Conservation (phyloP, 2,113 vertebrate species). For the Tragelaphus imberbis region DNA sequence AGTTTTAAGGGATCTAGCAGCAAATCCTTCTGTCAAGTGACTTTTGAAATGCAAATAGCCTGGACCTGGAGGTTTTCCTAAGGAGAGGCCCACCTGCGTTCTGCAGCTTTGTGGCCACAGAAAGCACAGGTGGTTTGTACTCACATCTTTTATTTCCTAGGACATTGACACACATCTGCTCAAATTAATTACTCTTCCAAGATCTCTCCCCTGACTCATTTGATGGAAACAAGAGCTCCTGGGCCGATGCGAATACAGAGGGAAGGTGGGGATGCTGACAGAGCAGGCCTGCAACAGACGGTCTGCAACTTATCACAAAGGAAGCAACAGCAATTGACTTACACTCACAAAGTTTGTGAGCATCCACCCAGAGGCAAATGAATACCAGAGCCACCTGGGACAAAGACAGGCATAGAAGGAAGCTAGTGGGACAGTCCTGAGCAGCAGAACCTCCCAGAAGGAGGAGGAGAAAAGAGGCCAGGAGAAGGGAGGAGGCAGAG, state of each 20-base stretch:
- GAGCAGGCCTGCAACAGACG: background rate
- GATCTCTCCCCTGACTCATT: conserved; percentile 44
- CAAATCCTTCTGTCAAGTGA: background rate
- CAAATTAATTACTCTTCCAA: conserved; percentile 59
- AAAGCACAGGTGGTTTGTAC: background rate
- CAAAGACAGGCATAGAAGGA: background rate
- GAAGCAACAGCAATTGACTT: background rate
- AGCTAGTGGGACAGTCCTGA: background rate
- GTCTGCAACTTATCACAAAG: background rate
- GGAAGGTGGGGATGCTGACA: background rate
- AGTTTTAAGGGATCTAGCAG: background rate
- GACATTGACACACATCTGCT: conserved; percentile 49
- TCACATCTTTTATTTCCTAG: conserved; percentile 25
- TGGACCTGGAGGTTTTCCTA: background rate
- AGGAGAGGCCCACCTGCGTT: background rate
- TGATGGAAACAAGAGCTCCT: background rate
- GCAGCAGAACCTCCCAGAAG: background rate
- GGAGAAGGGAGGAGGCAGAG: background rate
- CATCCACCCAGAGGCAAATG: background rate
- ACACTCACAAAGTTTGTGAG: background rate
- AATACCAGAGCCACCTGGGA: background rate
- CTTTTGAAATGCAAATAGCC: background rate
- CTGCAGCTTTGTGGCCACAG: background rate
- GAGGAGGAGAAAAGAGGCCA: background rate
- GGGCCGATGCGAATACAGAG: background rate